Conservation (phyloP, 2,113 vertebrate genomes). For the Vidua macroura region DNA sequence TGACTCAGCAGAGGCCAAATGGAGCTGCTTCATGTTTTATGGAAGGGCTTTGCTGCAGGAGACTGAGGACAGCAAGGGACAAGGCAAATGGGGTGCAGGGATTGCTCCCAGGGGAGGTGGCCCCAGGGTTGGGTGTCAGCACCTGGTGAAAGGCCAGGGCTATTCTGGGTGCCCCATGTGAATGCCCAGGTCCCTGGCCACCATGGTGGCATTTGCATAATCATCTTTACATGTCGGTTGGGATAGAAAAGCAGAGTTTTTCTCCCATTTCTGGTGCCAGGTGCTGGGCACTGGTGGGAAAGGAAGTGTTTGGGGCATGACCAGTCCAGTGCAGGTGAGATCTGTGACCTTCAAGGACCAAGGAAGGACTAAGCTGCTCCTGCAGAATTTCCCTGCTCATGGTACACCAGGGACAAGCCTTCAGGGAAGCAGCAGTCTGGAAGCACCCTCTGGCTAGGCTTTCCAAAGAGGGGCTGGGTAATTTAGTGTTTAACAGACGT, state of each 20-base stretch:
- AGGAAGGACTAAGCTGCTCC: neutral
- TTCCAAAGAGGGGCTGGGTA: neutral
- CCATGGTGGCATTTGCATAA: neutral
- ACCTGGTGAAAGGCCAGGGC: accelerated
- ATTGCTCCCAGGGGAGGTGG: neutral
- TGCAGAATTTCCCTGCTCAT: neutral
- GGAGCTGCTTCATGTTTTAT: conserved; percentile 35
- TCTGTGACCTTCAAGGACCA: neutral
- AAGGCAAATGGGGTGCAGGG: neutral
- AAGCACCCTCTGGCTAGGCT: neutral
- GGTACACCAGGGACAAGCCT: neutral
- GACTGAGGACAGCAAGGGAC: neutral
- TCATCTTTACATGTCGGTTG: neutral
- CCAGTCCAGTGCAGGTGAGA: neutral
- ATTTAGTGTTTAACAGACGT: neutral
- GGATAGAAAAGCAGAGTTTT: neutral
- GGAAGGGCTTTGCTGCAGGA: neutral
- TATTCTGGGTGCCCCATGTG: neutral
- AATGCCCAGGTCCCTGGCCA: neutral
- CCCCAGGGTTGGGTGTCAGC: neutral
- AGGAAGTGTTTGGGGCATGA: neutral
- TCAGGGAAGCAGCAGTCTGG: neutral
- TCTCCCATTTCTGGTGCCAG: neutral
- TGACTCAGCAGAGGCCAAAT: conserved; percentile 51
- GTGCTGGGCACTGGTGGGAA: accelerated